Evolutionary conservation across 2,888 invertebrate genomes (phyloP), one percentile per base, ranked within the genome.

Genomic region (Melipona bicolor): DNA sequence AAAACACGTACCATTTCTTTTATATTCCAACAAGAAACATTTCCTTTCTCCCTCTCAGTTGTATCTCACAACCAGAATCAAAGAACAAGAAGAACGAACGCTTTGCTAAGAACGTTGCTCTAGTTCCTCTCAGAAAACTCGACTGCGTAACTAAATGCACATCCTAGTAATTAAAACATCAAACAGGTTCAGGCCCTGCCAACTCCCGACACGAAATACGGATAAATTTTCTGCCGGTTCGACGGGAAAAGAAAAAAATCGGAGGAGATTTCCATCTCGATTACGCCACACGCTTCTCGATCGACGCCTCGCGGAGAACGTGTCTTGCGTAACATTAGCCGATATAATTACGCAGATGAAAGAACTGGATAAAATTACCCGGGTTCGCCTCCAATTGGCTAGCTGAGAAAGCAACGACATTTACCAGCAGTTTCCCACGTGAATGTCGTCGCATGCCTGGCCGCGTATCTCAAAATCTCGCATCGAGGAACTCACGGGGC

Each of bases 331-430:
- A 81, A 84, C 52, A 43, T 36, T 32, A 84, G 71, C 62, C 49
- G 59, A 84, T 74, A 59, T 78, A 86, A 86, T 86, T 77, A 81
- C 62, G 11, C 36, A 43, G 81, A 81, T 64, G 75, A 78, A 79
- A 77, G 77, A 71, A 52, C 32, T 43, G 43, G 78, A 86, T 81
- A 79, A 68, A 72, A 54, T 54, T 15, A 19, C 54, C 43, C 79
- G 70, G 84, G 87, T 77, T 71, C 43, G 68, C 65, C 50, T 82
- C 65, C 76, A 81, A 74, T 69, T 71, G 83, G 67, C 59, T 75
- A 71, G 50, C 72, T 74, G 70, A 65, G 70, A 88, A 87, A 71
- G 83, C 56, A 87, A 73, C 68, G 82, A 82, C 79, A 75, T 79
- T 78, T 64, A 76, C 59, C 52, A 78, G 52, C n/a, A 78, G 54